Evolutionary conservation across 2,113 vertebrate genomes (phyloP).

Genomic region (Eupsittula cactorum): DNA sequence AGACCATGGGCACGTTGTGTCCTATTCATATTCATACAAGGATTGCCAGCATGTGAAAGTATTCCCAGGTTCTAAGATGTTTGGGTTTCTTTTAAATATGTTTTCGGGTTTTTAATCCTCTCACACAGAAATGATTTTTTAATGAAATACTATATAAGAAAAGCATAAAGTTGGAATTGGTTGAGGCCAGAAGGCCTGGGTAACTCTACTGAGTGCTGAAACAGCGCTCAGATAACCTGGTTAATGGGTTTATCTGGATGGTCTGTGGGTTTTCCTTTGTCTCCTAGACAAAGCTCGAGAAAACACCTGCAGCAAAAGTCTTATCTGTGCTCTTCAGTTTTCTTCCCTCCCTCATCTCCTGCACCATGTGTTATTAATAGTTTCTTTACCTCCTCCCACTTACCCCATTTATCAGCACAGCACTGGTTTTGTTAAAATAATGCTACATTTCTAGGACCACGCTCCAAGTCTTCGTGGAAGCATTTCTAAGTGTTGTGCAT

Average conservation of each 20-base stretch:
- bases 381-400: constrained; percentile 1
- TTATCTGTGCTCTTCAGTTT: constrained; percentile 34
- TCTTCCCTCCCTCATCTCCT: constrained; percentile 14
- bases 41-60: not conserved
- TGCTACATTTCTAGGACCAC: not conserved
- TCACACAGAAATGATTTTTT: not conserved
- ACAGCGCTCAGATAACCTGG: constrained; percentile 1
- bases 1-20: not conserved
- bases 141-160: constrained; percentile 14
- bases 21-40: not conserved
- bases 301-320: constrained; percentile 39
- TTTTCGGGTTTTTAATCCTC: not conserved
- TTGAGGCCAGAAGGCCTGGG: not conserved
- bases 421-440: constrained; percentile 21
- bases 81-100: not conserved
- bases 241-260: constrained; percentile 33
- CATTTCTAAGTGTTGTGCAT: not conserved
- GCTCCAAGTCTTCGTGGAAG: not conserved
- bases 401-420: not conserved
- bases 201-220: not conserved
- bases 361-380: not conserved
- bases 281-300: constrained; percentile 20
- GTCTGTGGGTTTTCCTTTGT: constrained; percentile 22
- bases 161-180: constrained; percentile 6
- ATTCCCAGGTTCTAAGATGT: not conserved